A percentile compares a stretch with the other conserved stretches of the same genome.
Conservation (phyloP, 2,797 vertebrate species). For the Sciurus carolinensis region DNA sequence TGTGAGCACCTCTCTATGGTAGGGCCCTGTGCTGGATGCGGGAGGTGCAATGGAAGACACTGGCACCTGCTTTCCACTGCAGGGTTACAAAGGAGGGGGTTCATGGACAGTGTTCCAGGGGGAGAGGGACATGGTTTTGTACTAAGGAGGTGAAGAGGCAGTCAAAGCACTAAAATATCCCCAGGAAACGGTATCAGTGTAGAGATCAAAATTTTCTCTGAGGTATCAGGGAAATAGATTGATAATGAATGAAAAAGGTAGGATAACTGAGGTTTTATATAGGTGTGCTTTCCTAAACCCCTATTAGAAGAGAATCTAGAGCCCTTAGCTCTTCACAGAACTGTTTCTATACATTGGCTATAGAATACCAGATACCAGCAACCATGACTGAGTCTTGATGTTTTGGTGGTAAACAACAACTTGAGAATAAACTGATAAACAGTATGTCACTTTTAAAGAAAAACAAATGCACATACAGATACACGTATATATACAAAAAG, state of each 20-base stretch:
- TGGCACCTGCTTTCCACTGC: not conserved
- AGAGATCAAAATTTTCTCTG: not conserved
- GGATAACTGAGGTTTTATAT: not conserved
- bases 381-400: not conserved
- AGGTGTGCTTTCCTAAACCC: not conserved
- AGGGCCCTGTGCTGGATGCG: not conserved
- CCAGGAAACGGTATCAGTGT: not conserved
- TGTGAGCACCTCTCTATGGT: not conserved
- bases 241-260: not conserved
- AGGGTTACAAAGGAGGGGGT: not conserved
- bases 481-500: not conserved
- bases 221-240: not conserved
- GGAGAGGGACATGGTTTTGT: not conserved
- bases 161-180: not conserved
- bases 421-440: not conserved
- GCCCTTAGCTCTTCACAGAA: not conserved
- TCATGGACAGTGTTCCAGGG: not conserved
- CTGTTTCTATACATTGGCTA: fast-evolving
- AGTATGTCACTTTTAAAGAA: not conserved
- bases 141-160: not conserved
- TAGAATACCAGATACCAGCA: not conserved
- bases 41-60: not conserved
- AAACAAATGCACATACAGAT: not conserved
- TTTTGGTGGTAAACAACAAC: not conserved
- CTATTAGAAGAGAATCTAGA: not conserved